These are phyloP conservation scores for Diorhabda carinulata DNA, from an alignment of 1,140 invertebrate genomes.

Conservation along the genomic window DNA sequence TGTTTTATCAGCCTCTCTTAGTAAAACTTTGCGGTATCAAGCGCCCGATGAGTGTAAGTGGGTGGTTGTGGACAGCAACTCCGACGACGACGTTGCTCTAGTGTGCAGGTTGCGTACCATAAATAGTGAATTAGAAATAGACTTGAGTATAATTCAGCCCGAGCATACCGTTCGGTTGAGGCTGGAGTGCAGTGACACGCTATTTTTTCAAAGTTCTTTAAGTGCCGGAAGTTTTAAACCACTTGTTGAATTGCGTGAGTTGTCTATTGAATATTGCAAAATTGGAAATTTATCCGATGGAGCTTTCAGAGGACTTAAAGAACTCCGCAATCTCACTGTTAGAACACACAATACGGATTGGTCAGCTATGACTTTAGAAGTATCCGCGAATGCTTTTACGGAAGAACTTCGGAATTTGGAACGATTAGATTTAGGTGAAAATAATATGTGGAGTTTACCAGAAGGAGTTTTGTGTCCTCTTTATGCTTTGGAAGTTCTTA, in stretches of 20 bases:
- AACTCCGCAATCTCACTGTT: conserved; percentile 78
- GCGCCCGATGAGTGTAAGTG: conserved; percentile 82
- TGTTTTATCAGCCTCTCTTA: conserved; percentile 63
- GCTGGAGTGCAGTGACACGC: conserved; percentile 77
- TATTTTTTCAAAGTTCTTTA: conserved; percentile 84
- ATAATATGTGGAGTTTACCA: conserved; percentile 82
- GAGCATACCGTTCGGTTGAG: conserved; percentile 76
- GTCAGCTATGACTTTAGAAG: conserved; percentile 78
- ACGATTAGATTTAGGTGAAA: conserved; percentile 78
- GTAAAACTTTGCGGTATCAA: conserved; percentile 69
- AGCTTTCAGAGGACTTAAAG: conserved; percentile 74
- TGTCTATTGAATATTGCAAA: conserved; percentile 87
- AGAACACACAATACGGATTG: conserved; percentile 85
- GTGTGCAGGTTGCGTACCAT: conserved; percentile 78
- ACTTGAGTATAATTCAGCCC: conserved; percentile 84
- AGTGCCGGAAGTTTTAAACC: conserved; percentile 79
- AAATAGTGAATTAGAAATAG: conserved; percentile 85
- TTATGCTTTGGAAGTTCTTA: conserved; percentile 69
- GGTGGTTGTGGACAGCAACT: conserved; percentile 62
- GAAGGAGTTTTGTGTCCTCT: conserved; percentile 78
- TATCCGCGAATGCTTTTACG: conserved; percentile 70
- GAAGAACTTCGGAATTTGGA: conserved; percentile 70
- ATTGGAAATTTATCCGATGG: conserved; percentile 82
- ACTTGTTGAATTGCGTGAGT: conserved; percentile 73
- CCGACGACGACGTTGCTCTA: conserved; percentile 67